Evolutionary conservation across 2,797 vertebrate species (phyloP).

Genomic region (Toxotes lorentzi): DNA sequence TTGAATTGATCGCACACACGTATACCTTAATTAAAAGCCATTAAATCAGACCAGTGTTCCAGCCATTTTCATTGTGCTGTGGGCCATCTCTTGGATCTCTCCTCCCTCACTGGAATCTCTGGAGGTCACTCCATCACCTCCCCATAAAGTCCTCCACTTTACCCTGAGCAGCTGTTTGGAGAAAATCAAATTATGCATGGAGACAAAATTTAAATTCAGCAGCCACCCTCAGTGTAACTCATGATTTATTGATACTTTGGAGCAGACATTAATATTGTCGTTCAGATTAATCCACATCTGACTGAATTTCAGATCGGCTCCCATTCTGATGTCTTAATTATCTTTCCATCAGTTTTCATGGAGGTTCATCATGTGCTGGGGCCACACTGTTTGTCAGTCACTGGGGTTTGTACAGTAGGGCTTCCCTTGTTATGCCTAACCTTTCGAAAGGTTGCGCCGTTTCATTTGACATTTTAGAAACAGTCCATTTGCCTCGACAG

Average conservation of each 20-base stretch:
- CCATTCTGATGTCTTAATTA: slow-evolving; percentile 60
- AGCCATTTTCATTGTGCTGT: slow-evolving; percentile 35
- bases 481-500: slow-evolving; percentile 56
- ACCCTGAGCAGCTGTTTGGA: slow-evolving; percentile 69
- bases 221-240: slow-evolving; percentile 53
- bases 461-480: slow-evolving; percentile 79
- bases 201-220: slow-evolving; percentile 66
- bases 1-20: slow-evolving; percentile 49
- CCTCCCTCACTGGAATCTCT: slow-evolving; percentile 24
- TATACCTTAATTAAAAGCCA: slow-evolving; percentile 60
- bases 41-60: slow-evolving; percentile 52
- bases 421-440: slow-evolving; percentile 71
- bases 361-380: slow-evolving; percentile 48
- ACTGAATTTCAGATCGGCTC: slow-evolving; percentile 52
- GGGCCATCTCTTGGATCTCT: slow-evolving; percentile 22
- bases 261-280: slow-evolving; percentile 69
- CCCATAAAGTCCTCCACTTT: slow-evolving; percentile 57
- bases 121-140: slow-evolving; percentile 49
- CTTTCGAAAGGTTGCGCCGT: slow-evolving; percentile 79
- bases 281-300: slow-evolving; percentile 62
- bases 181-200: slow-evolving; percentile 70
- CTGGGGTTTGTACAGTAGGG: slow-evolving; percentile 51
- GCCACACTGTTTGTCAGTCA: slow-evolving; percentile 33
- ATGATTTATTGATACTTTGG: slow-evolving; percentile 72
- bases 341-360: slow-evolving; percentile 34